Evolutionary conservation across 2,113 vertebrate species (phyloP), one percentile per base, ranked within the genome.

Genomic region (Leptobrachium ailaonicum): DNA sequence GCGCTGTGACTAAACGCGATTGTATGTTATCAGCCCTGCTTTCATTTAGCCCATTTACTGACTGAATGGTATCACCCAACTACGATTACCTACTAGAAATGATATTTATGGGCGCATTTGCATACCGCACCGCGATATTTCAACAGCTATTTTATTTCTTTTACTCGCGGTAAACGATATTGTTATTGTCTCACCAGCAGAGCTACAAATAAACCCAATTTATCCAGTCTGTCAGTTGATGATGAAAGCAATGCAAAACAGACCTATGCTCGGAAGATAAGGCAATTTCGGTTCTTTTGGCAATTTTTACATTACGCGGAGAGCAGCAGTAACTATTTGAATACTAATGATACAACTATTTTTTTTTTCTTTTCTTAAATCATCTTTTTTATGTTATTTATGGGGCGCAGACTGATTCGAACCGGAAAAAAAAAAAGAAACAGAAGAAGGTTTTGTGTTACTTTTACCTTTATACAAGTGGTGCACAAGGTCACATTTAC

Each of bases 91-190:
- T 68, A 58, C 63, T 73, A 67, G 64, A 54, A 20, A 74, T 45
- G 64, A 68, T 80, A 73, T 68, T 56, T 53, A 80, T 47, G n/a
- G 41, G 41, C 41, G 53, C 64, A 74, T 80, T 80, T 75, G 79
- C 64, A 75, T 69, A 42, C 32, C 62, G 32, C 44, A 74, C 74
- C 42, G 44, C 41, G 68, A 60, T 50, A 69, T 62, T 45, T 75
- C 42, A 75, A 69, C 79, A 82, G 67, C 72, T 54, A 75, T 50
- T 72, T 83, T 60, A 83, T 86, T 86, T 84, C 63, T 69, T 76
- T 74, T 84, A 74, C 76, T 72, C 53, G 41, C 56, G 58, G 47
- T 80, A 85, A 83, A 83, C 44, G 75, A 60, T 75, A 80, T 44
- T 80, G 71, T 62, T 80, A 80, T 80, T 80, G 79, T 80, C 72